Conservation (phyloP, 2,888 invertebrate species). For the Drosophila austrosaltans region DNA sequence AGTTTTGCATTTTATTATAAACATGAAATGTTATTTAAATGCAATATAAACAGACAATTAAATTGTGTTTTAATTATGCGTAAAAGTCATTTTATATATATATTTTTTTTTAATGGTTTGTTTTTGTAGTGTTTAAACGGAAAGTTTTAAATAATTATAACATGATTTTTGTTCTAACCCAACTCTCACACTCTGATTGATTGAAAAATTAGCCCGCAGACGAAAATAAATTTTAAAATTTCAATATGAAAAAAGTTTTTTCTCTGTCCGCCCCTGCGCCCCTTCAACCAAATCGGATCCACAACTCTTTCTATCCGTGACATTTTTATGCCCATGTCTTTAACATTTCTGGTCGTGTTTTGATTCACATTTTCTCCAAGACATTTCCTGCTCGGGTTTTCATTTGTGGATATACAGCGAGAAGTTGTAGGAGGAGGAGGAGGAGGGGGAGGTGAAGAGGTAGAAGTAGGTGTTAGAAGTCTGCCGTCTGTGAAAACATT, state of each 20-base stretch:
- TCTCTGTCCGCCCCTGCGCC: constrained; percentile 4
- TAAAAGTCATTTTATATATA: background rate
- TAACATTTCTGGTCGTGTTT: constrained; percentile 57
- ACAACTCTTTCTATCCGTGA: constrained; percentile 33
- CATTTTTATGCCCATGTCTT: constrained; percentile 67
- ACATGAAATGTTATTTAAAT: background rate
- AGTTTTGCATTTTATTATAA: background rate
- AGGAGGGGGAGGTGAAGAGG: background rate
- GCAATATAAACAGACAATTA: constrained; percentile 14
- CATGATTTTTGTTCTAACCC: constrained; percentile 7
- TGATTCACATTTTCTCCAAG: constrained; percentile 55
- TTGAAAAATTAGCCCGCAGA: constrained; percentile 46
- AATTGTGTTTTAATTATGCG: constrained; percentile 39
- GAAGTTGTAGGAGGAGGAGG: background rate
- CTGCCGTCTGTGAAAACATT: constrained; percentile 61
- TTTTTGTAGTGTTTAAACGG: background rate
- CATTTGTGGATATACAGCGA: constrained; percentile 16
- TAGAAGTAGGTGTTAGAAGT: constrained; percentile 64
- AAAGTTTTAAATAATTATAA: constrained; percentile 27
- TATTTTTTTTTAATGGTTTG: too few species aligned
- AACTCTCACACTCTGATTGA: constrained; percentile 21
- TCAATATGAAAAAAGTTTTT: constrained; percentile 33
- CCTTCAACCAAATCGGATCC: background rate
- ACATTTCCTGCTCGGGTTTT: constrained; percentile 64
- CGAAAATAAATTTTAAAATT: constrained; percentile 64